Base-by-base conservation (phyloP, 2,113 vertebrate species). In the Entelurus aequoreus region DNA sequence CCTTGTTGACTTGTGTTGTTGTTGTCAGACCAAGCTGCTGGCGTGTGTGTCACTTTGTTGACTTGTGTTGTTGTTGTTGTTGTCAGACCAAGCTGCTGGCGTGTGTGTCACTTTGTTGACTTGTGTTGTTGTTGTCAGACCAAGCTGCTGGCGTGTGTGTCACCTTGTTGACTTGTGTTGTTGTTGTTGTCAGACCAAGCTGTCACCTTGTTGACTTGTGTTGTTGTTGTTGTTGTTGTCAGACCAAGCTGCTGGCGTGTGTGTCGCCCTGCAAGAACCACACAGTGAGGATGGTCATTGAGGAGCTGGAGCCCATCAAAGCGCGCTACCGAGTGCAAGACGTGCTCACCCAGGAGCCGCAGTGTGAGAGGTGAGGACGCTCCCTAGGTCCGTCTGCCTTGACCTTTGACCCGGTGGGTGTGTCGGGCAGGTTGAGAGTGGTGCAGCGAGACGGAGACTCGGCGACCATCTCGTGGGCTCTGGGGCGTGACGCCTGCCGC, bases 271-370 rank as follows among this genome's bases (percentile, higher is more conserved):
- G 90, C 69, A 78, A 92, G 70, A 85, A 82, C 48, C 89, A 88
- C 66, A 90, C 91, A 36, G 85, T 98, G 54, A 90, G 94, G 78
- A 75, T 97, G 66, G 82, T 91, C 67, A 90, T 98, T 8, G 93
- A 94, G 76, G 96, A 98, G 70, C 69, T 86, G 21, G 79, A 81
- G 56, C 91, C 94, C 28, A 48, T 94, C 28, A 94, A 88, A 83
- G 54, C 86, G 8, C 94, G 94, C 35, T 97, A 94, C 79, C 82
- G 90, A 79, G 94, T 97, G 71, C 74, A 84, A 55, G 93, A 98
- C 84, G 93, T 98, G 76, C 78, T 95, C 42, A 73, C 69, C n/a
- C 82, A 65, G 65, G 93, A 95, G 35, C 90, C 80, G 46, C 65
- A 60, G 55, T 88, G 87, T 53, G 78, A 93, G 57, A 54, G 12